Evolutionary conservation across 2,113 vertebrate genomes (phyloP), one percentile per base, ranked within the genome.

Genomic region (Cinclus cinclus): DNA sequence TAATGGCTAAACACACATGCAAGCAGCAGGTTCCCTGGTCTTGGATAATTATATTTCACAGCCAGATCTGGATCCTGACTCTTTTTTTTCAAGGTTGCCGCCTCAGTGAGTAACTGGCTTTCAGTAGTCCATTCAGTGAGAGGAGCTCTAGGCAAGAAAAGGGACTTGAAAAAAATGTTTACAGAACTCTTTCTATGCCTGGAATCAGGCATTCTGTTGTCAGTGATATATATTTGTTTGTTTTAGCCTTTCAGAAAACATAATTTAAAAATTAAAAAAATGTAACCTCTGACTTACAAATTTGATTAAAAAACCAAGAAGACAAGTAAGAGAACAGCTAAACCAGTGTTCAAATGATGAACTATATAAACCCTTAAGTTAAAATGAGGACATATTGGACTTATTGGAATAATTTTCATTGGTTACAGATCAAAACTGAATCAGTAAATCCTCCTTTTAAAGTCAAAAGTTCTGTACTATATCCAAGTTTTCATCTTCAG

Each of bases 41-140:
- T 65, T 1, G 3, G 63, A 44, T 74, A 88, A 95, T 91, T 91
- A 88, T 73, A 90, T 94, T 95, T 91, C 85, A 88, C 59, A 83
- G 85, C 39, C 58, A 94, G 84, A 65, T 67, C 62, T 79, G 89
- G 59, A 70, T 80, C 22, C 23, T 80, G 30, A 11, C 7, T 71
- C 44, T 21, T 59, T 56, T 89, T 58, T 33, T 71, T 58, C 16
- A 28, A 49, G 31, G 46, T 46, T 80, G 24, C 28, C 50, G 59
- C 8, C 44, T 65, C 44, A 59, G 16, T 70, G 37, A 94, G 55
- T 59, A 69, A 59, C 16, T 67, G 30, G 13, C 22, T 91, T 95
- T 95, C 84, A 58, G 77, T n/a, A 56, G 22, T 39, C 16, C 23
- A 9, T 85, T 92, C 14, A 17, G 30, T n/a, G 44, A 91, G 16